These are phyloP conservation scores for Ctenodactylus gundi DNA, from an alignment of 2,113 vertebrate genomes.

Conservation along the genomic window DNA sequence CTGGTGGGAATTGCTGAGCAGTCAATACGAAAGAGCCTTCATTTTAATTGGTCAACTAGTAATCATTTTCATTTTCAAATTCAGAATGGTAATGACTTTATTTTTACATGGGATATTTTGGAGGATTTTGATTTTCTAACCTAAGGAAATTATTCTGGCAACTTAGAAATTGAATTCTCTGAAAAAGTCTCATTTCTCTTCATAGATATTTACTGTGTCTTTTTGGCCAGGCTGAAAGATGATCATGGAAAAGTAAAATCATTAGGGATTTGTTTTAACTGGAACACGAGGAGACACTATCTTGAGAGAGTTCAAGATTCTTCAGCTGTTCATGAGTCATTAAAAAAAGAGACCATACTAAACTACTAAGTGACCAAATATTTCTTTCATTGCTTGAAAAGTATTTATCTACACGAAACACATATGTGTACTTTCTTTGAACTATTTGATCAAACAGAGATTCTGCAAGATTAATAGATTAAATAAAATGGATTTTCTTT, in stretches of 20 bases:
- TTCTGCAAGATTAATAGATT: not conserved
- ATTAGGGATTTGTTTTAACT: conserved; percentile 23
- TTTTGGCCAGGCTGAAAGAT: not conserved
- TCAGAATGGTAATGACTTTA: conserved; percentile 47
- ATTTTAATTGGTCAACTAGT: conserved; percentile 40
- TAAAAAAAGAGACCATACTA: not conserved
- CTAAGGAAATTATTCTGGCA: conserved; percentile 29
- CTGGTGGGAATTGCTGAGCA: conserved; percentile 16
- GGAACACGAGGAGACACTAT: not conserved
- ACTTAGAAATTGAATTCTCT: conserved; percentile 31
- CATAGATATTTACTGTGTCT: not conserved
- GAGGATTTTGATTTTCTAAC: conserved; percentile 46
- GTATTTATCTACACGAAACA: not conserved
- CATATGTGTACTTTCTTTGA: not conserved
- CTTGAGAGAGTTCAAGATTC: conserved; percentile 23
- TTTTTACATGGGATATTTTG: conserved; percentile 57
- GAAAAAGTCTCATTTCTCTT: not conserved
- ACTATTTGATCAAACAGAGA: conserved; percentile 18
- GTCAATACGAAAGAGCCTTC: conserved; percentile 28
- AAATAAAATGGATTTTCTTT: not conserved
- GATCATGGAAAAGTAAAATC: not conserved
- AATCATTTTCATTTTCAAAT: conserved; percentile 58
- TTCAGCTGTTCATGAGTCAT: conserved; percentile 11
- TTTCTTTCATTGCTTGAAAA: conserved; percentile 27
- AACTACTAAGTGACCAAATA: not conserved